phyloP scores from a whole-genome alignment of 2,888 invertebrate species.

The Hyles lineata region DNA sequence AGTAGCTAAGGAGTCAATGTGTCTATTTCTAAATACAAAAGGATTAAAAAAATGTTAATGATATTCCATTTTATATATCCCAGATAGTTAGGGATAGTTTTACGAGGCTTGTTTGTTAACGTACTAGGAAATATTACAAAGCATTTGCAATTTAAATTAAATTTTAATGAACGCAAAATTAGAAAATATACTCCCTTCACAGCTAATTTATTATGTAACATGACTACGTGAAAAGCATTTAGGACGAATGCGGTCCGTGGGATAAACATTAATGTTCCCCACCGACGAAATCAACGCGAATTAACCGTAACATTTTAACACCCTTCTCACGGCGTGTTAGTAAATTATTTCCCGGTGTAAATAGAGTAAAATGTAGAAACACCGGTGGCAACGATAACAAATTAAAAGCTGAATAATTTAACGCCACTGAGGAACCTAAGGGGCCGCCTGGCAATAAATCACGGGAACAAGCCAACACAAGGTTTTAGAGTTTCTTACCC shows the following conservation, averaged over 20 bases:
- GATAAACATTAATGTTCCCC: conserved; percentile 43
- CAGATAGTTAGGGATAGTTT: no score
- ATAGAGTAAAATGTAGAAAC: conserved; percentile 76
- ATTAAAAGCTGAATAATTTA: conserved; percentile 84
- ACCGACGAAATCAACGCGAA: conserved; percentile 49
- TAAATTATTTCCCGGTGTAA: conserved; percentile 79
- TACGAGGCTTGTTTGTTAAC: not conserved
- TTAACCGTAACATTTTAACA: conserved; percentile 49
- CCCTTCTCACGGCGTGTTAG: conserved; percentile 57
- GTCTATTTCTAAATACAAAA: no score
- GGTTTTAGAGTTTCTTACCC: conserved; percentile 50
- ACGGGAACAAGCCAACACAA: conserved; percentile 73
- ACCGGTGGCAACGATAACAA: conserved; percentile 78
- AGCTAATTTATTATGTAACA: conserved; percentile 38
- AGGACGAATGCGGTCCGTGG: conserved; percentile 24
- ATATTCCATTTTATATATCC: no score
- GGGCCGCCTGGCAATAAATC: conserved; percentile 76
- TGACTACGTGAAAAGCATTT: conserved; percentile 37
- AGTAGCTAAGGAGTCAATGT: no score
- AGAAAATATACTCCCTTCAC: not conserved
- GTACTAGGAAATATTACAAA: not conserved
- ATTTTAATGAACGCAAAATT: not conserved
- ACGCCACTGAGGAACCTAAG: conserved; percentile 65
- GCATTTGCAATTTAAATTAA: not conserved
- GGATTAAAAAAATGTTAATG: no score